These are phyloP conservation scores for Tympanuchus pallidicinctus DNA, from an alignment of 2,113 vertebrate genomes.

Conservation along the genomic window DNA sequence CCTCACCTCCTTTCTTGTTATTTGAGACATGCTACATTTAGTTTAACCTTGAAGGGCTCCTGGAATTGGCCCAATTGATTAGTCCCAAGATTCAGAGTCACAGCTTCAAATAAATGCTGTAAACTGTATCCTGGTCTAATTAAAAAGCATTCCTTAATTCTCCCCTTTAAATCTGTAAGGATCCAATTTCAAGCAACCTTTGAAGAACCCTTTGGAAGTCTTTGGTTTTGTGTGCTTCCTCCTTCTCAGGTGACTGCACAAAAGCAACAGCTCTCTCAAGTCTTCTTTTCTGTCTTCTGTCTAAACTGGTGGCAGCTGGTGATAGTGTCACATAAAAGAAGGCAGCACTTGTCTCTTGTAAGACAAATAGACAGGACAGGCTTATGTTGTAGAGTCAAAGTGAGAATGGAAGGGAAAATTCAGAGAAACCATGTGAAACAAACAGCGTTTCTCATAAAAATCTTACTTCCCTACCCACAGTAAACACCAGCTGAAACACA, in stretches of 20 bases:
- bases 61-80: not conserved
- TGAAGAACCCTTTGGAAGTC: not conserved
- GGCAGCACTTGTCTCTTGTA: not conserved
- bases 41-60: not conserved
- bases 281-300: not conserved
- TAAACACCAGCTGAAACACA: conserved; percentile 58
- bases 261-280: not conserved
- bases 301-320: not conserved
- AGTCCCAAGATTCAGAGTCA: not conserved
- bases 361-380: not conserved
- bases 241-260: not conserved
- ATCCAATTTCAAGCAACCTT: not conserved
- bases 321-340: not conserved
- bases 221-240: not conserved
- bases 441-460: not conserved
- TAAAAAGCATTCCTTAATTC: not conserved
- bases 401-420: not conserved
- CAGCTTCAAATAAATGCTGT: not conserved
- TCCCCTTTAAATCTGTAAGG: not conserved
- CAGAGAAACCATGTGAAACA: not conserved
- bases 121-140: not conserved
- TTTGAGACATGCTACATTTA: not conserved
- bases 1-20: not conserved
- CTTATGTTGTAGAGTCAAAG: not conserved
- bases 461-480: conserved; percentile 1